Evolutionary conservation across 2,888 invertebrate genomes (phyloP), one percentile per base, ranked within the genome.

Genomic region (Hyposoter dolosus): DNA sequence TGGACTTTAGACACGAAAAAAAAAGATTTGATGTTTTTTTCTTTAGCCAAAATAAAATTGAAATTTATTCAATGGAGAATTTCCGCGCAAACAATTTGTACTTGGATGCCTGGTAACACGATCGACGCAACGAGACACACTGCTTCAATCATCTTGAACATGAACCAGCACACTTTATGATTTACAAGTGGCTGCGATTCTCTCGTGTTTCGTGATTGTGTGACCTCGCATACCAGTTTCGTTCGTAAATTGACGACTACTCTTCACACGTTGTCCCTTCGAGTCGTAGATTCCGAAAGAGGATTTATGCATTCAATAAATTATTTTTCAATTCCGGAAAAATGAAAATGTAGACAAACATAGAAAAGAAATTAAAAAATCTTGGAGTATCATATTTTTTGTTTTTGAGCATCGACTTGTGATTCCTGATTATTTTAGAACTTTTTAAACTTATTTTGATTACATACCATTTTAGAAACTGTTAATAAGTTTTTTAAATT

Each of bases 201-300:
- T 82, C 82, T 80, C 83, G 80, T 79, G 83, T 81, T 84, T 84
- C 63, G 86, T 43, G 81, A 83, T 77, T 72, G 66, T 53, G 71
- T 75, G 82, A 87, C 87, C 88, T 85, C 84, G 87, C 88, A 88
- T 87, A 88, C 87, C 88, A 85, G 84, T 74, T 85, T 81, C 81
- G 76, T 79, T 87, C 80, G 82, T 65, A 82, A 85, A 87, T 83
- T 82, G 77, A 76, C 75, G 86, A 86, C 72, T 78, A 79, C 76
- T 71, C 74, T 63, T 84, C 69, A 75, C 79, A 79, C 79, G 53
- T 74, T 50, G 60, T 60, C 60, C 15, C 28, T 60, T 15, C 15
- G 60, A 15, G 28, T 28, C 15, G 60, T 28, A 4, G 28, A 60
- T 15, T 60, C 15, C 10, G 5, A 28, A 60, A 28, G 3, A 28